These are phyloP conservation scores for Anniella stebbinsi DNA, from an alignment of 2,797 vertebrate species.

Conservation along the genomic window DNA sequence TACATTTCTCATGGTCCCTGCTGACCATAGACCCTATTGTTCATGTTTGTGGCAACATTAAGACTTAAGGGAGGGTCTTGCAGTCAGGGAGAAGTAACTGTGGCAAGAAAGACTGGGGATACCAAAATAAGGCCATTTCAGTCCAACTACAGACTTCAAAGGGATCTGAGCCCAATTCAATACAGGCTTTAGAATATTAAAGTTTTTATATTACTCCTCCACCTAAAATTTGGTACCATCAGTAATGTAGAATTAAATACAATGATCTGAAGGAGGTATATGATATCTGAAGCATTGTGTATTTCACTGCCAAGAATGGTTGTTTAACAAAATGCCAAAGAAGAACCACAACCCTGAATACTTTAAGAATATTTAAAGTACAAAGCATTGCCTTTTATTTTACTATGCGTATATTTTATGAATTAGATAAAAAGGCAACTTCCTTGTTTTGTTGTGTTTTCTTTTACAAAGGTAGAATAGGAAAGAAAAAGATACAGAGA, in stretches of 20 bases:
- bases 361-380: slow-evolving; percentile 20
- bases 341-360: background rate
- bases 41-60: background rate
- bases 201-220: background rate
- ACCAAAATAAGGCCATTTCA: background rate
- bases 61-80: background rate
- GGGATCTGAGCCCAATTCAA: background rate
- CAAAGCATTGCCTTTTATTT: slow-evolving; percentile 46
- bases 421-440: slow-evolving; percentile 46
- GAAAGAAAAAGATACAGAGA: background rate
- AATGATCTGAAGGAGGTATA: background rate
- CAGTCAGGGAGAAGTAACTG: background rate
- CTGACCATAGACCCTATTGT: background rate
- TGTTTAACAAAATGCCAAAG: slow-evolving; percentile 23
- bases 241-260: slow-evolving; percentile 48
- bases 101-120: background rate
- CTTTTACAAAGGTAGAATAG: background rate
- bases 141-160: background rate
- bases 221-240: slow-evolving; percentile 50
- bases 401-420: slow-evolving; percentile 44
- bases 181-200: background rate
- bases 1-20: background rate
- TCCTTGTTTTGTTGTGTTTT: background rate
- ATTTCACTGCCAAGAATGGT: slow-evolving; percentile 56
- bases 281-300: slow-evolving; percentile 24